Base-by-base conservation (phyloP, 1,140 invertebrate genomes). In the Anastrepha obliqua region DNA sequence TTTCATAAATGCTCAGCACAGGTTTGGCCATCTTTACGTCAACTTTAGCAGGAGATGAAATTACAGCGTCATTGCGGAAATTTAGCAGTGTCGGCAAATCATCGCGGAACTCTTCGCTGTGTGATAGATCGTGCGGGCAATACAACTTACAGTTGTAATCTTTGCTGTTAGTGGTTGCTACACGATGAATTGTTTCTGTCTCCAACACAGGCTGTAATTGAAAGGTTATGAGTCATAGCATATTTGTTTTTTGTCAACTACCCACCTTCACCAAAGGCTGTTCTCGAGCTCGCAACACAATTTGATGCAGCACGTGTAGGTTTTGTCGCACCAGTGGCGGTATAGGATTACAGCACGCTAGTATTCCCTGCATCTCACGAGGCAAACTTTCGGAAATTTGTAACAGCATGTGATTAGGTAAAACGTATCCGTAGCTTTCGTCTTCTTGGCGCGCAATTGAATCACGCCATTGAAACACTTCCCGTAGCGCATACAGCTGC, bases 341-440 rank as follows among this genome's bases (percentile, higher is more conserved):
- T 88, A 99, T 96, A 0, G 98, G 98, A 92, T 97, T 98, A 93
- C 98, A 99, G 90, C 98, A 98, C 0, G 98, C 98, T 42, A 98
- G 91, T 87, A 99, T 97, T 6, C 98, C 98, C 92, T 99, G 97
- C 94, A 97, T 96, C 94, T 99, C 98, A 70, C 97, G 95, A 0
- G 99, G 99, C 70, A 99, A 92, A n/a, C 95, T 95, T 91, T 99
- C 97, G 5, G 97, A 96, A 86, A 99, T 98, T 90, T 98, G 96
- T 42, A 99, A 91, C 92, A 99, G 90, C 98, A 99, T 99, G 91
- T 99, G 98, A 94, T 98, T 99, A 0, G 98, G 98, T 87, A 99
- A 93, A 55, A 99, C 96, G 93, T 98, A 99, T 29, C 97, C 97
- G 91, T 64, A 93, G 92, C 98, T 99, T 93, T 99, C 99, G 93